Evolutionary conservation across 1,140 invertebrate species (phyloP), one percentile per base, ranked within the genome.

Genomic region (Parasteatoda tepidariorum): DNA sequence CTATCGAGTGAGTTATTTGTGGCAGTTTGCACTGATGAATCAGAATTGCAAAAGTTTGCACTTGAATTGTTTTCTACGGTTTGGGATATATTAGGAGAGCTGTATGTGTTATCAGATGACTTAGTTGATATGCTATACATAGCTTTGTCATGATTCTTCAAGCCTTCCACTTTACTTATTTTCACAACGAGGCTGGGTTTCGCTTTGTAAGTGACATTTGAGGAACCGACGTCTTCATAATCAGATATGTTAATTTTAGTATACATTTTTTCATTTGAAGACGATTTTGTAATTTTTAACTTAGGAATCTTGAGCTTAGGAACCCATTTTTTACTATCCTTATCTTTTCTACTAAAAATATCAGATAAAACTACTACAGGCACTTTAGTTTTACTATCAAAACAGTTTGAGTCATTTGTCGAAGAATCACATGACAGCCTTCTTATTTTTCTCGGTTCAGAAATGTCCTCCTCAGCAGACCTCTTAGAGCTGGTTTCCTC

Each of bases 241-340:
- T 75, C 24, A 22, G 71, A 75, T 62, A 75, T 62, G 71, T 75
- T 75, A 34, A 75, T 33, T 62, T 75, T 75, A n/a, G 71, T 34
- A 31, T 75, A 75, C 55, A 38, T 61, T 41, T 61, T 75, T 30
- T 75, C 57, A 34, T 24, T 26, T 7, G 71, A 75, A 24, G 54
- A 28, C 9, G 22, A 64, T 31, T 62, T 76, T 2, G 62, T 57
- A 1, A 79, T 66, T 38, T 79, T 79, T 5, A 79, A 34, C 38
- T 81, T 81, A 28, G 78, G 78, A 61, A 81, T 70, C 62, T 70
- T 81, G n/a, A 81, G 78, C 22, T 81, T 79, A n/a, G 73, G 62
- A 55, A 24, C 62, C 62, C 38, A 78, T 22, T 81, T 81, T 38
- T 28, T 67, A 5, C 67, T 6, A 22, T 70, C 78, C 48, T 81